phyloP scores from a whole-genome alignment of 2,113 vertebrate species.

The Eudyptes chrysolophus region DNA sequence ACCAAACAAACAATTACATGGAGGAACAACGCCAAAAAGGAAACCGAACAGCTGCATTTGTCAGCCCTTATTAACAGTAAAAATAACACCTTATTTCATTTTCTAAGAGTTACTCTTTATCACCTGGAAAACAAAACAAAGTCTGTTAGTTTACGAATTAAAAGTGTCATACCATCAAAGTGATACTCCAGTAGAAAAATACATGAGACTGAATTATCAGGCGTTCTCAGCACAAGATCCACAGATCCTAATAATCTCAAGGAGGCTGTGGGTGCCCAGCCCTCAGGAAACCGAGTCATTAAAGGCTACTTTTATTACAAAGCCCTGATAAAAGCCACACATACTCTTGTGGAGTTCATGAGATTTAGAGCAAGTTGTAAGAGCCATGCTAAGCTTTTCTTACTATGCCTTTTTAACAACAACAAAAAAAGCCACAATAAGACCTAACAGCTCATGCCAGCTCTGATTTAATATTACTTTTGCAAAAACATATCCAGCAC shows the following conservation, averaged over 20 bases:
- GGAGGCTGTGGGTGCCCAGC: not conserved
- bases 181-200: not conserved
- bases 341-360: not conserved
- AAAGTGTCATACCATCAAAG: not conserved
- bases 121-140: constrained; percentile 30
- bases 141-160: not conserved
- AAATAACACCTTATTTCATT: constrained; percentile 25
- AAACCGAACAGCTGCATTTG: constrained; percentile 14
- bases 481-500: not conserved
- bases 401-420: not conserved
- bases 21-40: constrained; percentile 5
- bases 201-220: not conserved
- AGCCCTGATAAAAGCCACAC: not conserved
- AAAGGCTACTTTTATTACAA: not conserved
- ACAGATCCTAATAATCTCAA: not conserved
- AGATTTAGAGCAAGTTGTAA: not conserved
- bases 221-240: not conserved
- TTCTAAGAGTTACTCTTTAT: not conserved
- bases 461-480: not conserved
- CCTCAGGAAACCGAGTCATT: not conserved
- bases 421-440: not conserved
- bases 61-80: constrained; percentile 27
- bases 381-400: not conserved
- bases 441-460: not conserved
- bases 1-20: constrained; percentile 47